Conservation (phyloP, 1,140 invertebrate genomes). For the Oryzaephilus surinamensis region DNA sequence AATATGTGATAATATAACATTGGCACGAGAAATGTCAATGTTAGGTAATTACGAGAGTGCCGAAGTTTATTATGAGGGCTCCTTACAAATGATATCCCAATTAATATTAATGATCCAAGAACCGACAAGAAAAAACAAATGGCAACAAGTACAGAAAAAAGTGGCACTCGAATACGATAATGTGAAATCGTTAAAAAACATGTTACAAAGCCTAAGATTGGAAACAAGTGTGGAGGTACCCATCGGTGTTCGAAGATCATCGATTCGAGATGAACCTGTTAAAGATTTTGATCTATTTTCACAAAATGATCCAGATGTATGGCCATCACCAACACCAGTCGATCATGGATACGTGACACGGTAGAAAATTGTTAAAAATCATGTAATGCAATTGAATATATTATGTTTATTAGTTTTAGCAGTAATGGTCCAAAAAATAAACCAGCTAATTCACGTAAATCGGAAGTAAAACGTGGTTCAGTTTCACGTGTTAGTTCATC, state of each 20-base stretch:
- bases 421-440: slow-evolving; percentile 26
- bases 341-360: slow-evolving; percentile 53
- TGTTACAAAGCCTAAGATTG: slow-evolving; percentile 39
- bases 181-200: slow-evolving; percentile 69
- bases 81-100: slow-evolving; percentile 80
- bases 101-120: slow-evolving; percentile 72
- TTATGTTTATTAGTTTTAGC: slow-evolving; percentile 12
- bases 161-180: slow-evolving; percentile 84
- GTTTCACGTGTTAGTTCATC: slow-evolving; percentile 24
- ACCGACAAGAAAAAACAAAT: slow-evolving; percentile 67
- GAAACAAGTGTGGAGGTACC: slow-evolving; percentile 30
- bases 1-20: slow-evolving; percentile 85
- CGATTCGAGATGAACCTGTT: slow-evolving; percentile 26
- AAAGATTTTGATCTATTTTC: slow-evolving; percentile 51
- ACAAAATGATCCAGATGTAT: slow-evolving; percentile 72
- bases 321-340: slow-evolving; percentile 78
- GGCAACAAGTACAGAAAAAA: slow-evolving; percentile 80
- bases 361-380: slow-evolving; percentile 8
- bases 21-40: slow-evolving; percentile 88
- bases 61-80: slow-evolving; percentile 89
- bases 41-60: slow-evolving; percentile 94
- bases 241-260: slow-evolving; percentile 22
- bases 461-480: slow-evolving; percentile 19
- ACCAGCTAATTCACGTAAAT: slow-evolving; percentile 19
- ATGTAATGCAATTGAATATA: not conserved